Percentiles rank a stretch among this genome's conserved stretches.
phyloP scores from a whole-genome alignment of 2,113 vertebrate genomes.

The Thalassoma bifasciatum region DNA sequence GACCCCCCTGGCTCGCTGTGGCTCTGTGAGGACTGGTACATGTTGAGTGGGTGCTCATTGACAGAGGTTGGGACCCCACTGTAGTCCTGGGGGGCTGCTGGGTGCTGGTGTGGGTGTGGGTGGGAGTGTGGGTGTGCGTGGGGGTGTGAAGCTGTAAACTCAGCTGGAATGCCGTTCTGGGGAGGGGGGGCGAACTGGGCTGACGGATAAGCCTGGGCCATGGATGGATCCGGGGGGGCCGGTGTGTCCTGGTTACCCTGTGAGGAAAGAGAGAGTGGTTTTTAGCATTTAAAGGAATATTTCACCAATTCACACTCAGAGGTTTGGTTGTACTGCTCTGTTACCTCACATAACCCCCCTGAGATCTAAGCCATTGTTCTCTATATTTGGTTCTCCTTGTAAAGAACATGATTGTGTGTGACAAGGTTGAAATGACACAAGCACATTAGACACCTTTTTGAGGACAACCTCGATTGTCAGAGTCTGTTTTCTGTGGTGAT shows the following conservation, averaged over 20 bases:
- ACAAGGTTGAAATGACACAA: too few relatives aligned
- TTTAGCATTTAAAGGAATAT: conserved; percentile 3
- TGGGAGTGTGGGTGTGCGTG: conserved; percentile 86
- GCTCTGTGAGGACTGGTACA: conserved; percentile 92
- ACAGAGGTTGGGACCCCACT: conserved; percentile 87
- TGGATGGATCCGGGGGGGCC: conserved; percentile 91
- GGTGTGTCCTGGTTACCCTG: conserved; percentile 98
- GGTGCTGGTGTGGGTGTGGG: conserved; percentile 86
- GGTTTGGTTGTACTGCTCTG: too few relatives aligned
- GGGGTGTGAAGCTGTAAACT: conserved; percentile 91
- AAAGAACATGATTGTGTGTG: too few relatives aligned
- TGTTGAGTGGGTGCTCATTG: conserved; percentile 93
- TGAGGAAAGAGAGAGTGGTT: conserved; percentile 25
- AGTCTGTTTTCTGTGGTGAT: too few relatives aligned
- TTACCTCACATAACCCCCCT: too few relatives aligned
- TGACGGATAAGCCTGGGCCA: conserved; percentile 95
- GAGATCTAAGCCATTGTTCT: too few relatives aligned
- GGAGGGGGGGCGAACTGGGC: conserved; percentile 93
- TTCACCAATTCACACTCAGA: too few relatives aligned
- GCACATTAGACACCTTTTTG: too few relatives aligned
- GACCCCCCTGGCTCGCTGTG: conserved; percentile 90
- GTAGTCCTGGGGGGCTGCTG: conserved; percentile 87
- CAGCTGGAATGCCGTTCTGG: conserved; percentile 92
- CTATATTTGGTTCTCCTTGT: too few relatives aligned
- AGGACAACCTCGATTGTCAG: too few relatives aligned